Conservation (phyloP, 2,113 vertebrate species). For the Montifringilla adamsi region DNA sequence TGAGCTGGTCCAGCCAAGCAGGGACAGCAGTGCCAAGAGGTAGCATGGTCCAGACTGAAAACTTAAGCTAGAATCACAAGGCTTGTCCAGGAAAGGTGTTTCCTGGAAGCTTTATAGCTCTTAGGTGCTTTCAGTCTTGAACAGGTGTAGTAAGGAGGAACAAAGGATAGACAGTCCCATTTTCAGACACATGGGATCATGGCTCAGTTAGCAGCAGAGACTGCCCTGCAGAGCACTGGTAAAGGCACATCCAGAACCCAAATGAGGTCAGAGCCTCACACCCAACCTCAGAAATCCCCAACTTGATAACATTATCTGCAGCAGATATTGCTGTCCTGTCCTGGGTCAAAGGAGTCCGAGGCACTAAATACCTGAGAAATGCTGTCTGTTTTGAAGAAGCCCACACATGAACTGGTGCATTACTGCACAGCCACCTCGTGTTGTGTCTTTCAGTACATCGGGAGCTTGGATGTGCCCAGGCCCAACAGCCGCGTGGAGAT, state of each 20-base stretch:
- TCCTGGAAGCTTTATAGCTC: not conserved
- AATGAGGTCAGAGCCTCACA: not conserved
- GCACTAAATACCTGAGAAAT: not conserved
- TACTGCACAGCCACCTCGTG: not conserved
- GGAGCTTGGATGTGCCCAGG: conserved; percentile 86
- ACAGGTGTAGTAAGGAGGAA: not conserved
- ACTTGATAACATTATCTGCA: not conserved
- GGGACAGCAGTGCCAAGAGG: not conserved
- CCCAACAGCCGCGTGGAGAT: conserved; percentile 94
- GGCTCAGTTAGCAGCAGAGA: not conserved
- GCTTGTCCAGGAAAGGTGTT: not conserved
- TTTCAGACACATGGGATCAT: not conserved
- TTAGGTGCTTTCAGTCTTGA: not conserved
- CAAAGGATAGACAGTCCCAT: not conserved
- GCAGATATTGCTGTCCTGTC: not conserved
- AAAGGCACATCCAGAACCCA: not conserved
- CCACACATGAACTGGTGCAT: not conserved
- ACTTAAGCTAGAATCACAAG: not conserved
- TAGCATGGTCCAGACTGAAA: not conserved
- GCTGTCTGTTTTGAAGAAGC: not conserved
- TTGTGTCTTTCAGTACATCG: conserved; percentile 80
- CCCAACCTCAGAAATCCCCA: not conserved
- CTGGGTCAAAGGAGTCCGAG: not conserved
- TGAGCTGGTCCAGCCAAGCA: not conserved
- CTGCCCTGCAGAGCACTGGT: not conserved